Conservation (phyloP, 2,888 invertebrate species). For the Exephanes ischioxanthus region DNA sequence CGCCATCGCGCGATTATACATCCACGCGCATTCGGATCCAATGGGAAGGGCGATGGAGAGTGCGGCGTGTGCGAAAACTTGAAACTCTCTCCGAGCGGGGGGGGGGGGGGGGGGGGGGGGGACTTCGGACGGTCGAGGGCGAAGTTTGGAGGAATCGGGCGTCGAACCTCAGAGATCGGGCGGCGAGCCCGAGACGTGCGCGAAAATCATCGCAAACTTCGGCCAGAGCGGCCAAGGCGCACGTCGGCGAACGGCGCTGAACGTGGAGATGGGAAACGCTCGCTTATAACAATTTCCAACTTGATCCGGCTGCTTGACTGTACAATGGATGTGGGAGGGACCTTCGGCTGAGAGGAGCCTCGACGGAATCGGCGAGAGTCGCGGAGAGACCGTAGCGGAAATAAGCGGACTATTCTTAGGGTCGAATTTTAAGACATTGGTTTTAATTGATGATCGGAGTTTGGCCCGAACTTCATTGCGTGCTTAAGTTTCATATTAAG, state of each 20-base stretch:
- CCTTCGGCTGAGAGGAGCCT: too few relatives aligned
- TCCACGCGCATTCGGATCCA: not conserved
- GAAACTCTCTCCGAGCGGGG: not conserved
- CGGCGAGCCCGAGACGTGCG: not conserved
- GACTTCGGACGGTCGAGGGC: slow-evolving; percentile 1
- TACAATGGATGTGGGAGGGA: not conserved
- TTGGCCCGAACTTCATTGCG: too few relatives aligned
- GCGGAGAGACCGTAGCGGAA: too few relatives aligned
- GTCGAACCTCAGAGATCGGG: slow-evolving; percentile 13
- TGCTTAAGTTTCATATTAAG: too few relatives aligned
- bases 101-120: slow-evolving; percentile 19
- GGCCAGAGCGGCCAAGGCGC: not conserved
- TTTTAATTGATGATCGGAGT: too few relatives aligned
- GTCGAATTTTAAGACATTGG: too few relatives aligned
- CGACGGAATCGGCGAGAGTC: too few relatives aligned
- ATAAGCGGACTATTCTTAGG: too few relatives aligned
- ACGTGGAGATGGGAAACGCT: not conserved
- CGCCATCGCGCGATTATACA: not conserved
- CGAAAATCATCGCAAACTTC: slow-evolving; percentile 18
- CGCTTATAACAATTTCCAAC: not conserved
- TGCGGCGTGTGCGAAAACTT: slow-evolving; percentile 1
- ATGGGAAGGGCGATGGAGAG: not conserved
- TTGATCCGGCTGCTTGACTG: not conserved
- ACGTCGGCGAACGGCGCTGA: slow-evolving; percentile 8
- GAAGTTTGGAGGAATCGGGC: slow-evolving; percentile 41